These are phyloP conservation scores for Sebastes taczanowskii DNA, from an alignment of 2,797 vertebrate genomes.

Conservation along the genomic window DNA sequence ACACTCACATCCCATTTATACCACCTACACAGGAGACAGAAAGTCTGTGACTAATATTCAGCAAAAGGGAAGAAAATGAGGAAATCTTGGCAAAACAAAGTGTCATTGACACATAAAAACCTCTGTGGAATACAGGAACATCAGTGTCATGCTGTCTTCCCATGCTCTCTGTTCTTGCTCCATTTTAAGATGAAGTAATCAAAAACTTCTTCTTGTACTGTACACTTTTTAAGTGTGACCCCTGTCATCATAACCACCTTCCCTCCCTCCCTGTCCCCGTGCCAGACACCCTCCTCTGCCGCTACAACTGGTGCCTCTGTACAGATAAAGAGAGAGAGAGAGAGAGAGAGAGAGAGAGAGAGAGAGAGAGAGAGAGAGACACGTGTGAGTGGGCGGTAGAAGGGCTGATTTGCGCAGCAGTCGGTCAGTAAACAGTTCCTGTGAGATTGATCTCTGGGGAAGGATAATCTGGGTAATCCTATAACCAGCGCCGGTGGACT, in stretches of 20 bases:
- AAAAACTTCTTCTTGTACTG: slow-evolving; percentile 46
- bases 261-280: not conserved
- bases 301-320: slow-evolving; percentile 76
- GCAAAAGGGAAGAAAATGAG: not conserved
- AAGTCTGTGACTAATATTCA: not conserved
- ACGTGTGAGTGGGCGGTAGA: slow-evolving; percentile 46
- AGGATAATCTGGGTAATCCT: slow-evolving; percentile 86
- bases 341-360: slow-evolving; percentile 17
- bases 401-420: slow-evolving; percentile 74
- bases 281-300: slow-evolving; percentile 35
- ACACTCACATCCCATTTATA: not conserved
- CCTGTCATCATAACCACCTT: not conserved
- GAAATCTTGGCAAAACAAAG: slow-evolving; percentile 5
- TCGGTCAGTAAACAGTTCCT: slow-evolving; percentile 76
- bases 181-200: slow-evolving; percentile 56
- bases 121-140: not conserved
- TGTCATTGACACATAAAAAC: slow-evolving; percentile 11
- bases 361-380: not conserved
- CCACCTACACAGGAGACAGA: not conserved
- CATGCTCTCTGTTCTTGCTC: slow-evolving; percentile 25
- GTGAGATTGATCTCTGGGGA: slow-evolving; percentile 76
- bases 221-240: slow-evolving; percentile 13
- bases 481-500: slow-evolving; percentile 70
- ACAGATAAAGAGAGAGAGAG: slow-evolving; percentile 36
- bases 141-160: slow-evolving; percentile 19